Base-by-base conservation (phyloP, 2,888 invertebrate genomes). In the Conus canariensis region DNA sequence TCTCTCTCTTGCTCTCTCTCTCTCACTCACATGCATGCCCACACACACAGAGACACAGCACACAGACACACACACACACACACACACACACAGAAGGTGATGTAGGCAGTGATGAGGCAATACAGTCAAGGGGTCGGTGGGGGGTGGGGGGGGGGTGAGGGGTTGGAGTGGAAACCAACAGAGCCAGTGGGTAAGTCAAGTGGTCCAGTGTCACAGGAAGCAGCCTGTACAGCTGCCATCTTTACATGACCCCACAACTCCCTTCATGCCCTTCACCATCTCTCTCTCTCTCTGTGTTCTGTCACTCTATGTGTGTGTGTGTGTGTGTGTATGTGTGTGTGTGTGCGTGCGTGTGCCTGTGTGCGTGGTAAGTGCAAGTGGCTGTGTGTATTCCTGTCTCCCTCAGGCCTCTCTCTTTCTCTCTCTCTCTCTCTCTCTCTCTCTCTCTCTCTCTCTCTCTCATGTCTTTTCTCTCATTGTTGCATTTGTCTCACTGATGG, bases 311-410 rank as follows among this genome's bases (percentile, higher is more conserved):
- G 45, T 56, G 56, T 82, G 45, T 45, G 82, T 82, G 82, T 56
- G 82, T 22, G 56, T 22, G 45, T 3, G 45, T 80, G 80, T 45
- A 45, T 80, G 45, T 80, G 45, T 56, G 45, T 80, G 88, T 88
- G 70, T 70, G 88, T 67, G 87, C 8, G 58, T 67, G 67, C 16
- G 58, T 70, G 56, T 22, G 67, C 56, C 77, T 77, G 88, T 88
- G 80, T 80, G 80, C 12, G 80, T 30, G 80, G 80, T 30, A 45
- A 10, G 80, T 30, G 80, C 45, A 30, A 1, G 30, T 2, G 2
- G 30, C 30, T 30, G 80, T 80, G 80, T 80, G 80, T 45, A 22
- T 80, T 30, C 22, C 9, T 45, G 45, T 80, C 8, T 74, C 30
- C 30, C 30, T 12, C n/a, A n/a, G 12, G 74, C 60, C 1, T 60